These are phyloP conservation scores for Labeo catla DNA, from an alignment of 2,113 vertebrate species.

Conservation along the genomic window DNA sequence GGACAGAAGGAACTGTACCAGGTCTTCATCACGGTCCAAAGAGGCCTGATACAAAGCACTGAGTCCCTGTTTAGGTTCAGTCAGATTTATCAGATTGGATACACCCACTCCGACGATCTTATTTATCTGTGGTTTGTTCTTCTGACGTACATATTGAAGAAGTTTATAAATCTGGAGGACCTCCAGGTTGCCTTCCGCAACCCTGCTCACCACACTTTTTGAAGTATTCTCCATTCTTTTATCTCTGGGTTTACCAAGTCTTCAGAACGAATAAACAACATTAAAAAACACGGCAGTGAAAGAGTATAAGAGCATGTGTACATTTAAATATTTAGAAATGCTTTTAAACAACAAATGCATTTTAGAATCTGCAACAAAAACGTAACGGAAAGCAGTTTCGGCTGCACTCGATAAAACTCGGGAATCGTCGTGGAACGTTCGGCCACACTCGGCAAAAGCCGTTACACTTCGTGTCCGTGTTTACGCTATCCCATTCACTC, in stretches of 20 bases:
- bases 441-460: not conserved
- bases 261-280: not conserved
- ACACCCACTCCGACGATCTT: slow-evolving; percentile 82
- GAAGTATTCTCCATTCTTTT: not conserved
- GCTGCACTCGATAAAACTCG: not conserved
- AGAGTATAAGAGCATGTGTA: not conserved
- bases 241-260: not conserved
- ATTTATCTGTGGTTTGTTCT: slow-evolving; percentile 80
- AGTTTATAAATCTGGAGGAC: slow-evolving; percentile 88
- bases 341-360: not conserved
- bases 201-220: slow-evolving; percentile 56
- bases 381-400: not conserved
- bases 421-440: not conserved
- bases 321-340: not conserved
- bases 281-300: not conserved
- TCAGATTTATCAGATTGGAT: slow-evolving; percentile 84
- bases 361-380: not conserved
- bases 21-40: slow-evolving; percentile 77
- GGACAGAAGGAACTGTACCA: slow-evolving; percentile 83
- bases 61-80: slow-evolving; percentile 80
- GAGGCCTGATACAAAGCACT: slow-evolving; percentile 84
- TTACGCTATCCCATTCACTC: not conserved
- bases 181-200: slow-evolving; percentile 78
- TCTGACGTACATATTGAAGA: slow-evolving; percentile 81
- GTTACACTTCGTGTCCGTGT: not conserved